Base-by-base conservation (phyloP, 2,797 vertebrate genomes). In the Manis javanica region DNA sequence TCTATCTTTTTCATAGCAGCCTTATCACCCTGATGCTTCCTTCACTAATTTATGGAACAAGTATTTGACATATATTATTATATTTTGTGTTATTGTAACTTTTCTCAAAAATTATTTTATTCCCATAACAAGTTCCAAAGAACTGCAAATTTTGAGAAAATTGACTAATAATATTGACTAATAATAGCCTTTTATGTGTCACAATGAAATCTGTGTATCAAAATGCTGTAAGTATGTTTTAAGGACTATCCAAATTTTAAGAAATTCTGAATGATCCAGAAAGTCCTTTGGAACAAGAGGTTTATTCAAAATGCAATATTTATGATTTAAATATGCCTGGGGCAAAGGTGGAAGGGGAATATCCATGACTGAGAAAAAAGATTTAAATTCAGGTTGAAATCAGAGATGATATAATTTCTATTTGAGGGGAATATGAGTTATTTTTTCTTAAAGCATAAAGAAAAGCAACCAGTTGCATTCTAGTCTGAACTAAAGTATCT, bases 21-120 rank as follows among this genome's bases (percentile, higher is more conserved):
- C 53, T 61, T 92, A 37, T 61, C 31, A 63, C 71, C 61, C 11
- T 15, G 1, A 46, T 63, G n/a, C 16, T 94, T 64, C 24, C 71
- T 89, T 87, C 53, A 26, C 74, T 90, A 68, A 87, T 64, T 64
- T 69, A 39, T 87, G 61, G 82, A 39, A 75, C 57, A 75, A 86
- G 82, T 75, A 53, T 77, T 90, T 77, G 46, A 55, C 13, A 34
- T 69, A 57, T 9, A 46, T 53, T 78, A 69, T 16, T 61, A 46
- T 49, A n/a, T 37, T 59, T 29, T 37, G 18, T 37, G 29, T 37
- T 61, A 39, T 49, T 82, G 6, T 31, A 75, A 34, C 10, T 37
- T 53, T 74, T 71, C 37, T 9, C 5, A 68, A 94, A 86, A 14
- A 4, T 34, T 69, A 72, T 23, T 78, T 88, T 46, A 78, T 71